Base-by-base conservation (phyloP, 2,113 vertebrate species). In the Speoplatyrhinus poulsoni region DNA sequence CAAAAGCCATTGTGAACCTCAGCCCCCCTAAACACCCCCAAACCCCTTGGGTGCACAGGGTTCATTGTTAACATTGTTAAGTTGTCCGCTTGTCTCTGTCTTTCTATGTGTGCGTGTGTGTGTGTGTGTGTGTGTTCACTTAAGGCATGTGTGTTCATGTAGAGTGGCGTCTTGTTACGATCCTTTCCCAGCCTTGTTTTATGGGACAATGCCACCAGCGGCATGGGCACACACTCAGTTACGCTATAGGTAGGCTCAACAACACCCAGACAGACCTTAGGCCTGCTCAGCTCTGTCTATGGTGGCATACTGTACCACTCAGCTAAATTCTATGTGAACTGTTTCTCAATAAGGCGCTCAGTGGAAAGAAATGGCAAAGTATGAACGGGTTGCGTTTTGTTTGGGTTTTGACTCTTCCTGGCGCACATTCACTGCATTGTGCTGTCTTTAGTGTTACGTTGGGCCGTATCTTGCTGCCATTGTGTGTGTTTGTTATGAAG, bases 11-110 rank as follows among this genome's bases (percentile, higher is more conserved):
- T 89, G 88, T 89, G 81, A 86, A 77, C 71, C 57, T 69, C 46
- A 53, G 73, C 65, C 84, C 79, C 80, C 72, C 6, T 83, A 87
- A 88, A 87, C 83, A 88, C 83, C 79, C 82, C 85, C 76, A 78
- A 83, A 76, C 82, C 7, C 85, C 73, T 58, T 65, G 82, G 78
- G 86, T 79, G 85, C 84, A 88, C 79, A 77, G 76, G 56, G 85
- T 83, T 89, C 83, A 87, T 90, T 90, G 84, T 90, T 82, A 83
- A 82, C 83, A 87, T 90, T 90, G 84, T 90, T 82, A 83, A 82
- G n/a, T n/a, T n/a, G n/a, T 12, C 16, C 3, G 52, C 15, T 12
- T 54, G 52, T 54, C 52, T 54, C 15, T 13, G 10, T 52, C 50
- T 8, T 6, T n/a, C 54, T 32, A 4, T 52, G 16, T 52, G 16